Percentiles rank a stretch among this genome's conserved stretches.
Conservation (phyloP, 2,888 invertebrate species). For the Drosophila nr. medialis region DNA sequence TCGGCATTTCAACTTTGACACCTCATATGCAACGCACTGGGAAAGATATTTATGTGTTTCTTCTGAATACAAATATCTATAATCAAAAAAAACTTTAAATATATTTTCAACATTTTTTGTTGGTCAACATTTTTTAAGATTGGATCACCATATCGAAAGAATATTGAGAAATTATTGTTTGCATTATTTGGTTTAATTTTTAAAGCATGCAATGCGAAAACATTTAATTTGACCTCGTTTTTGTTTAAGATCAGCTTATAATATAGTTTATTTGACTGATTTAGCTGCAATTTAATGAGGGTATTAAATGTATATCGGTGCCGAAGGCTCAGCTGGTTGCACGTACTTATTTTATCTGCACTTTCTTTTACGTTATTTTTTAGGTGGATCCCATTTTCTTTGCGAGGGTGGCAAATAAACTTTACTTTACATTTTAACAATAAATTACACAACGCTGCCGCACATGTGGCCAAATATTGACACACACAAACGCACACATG, state of each 20-base stretch:
- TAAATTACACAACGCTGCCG: conserved; percentile 69
- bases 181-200: neutral
- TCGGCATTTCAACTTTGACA: neutral
- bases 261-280: neutral
- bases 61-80: neutral
- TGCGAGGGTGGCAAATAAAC: conserved; percentile 55
- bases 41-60: neutral
- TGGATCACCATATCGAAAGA: neutral
- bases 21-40: neutral
- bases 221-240: neutral
- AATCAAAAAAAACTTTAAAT: neutral
- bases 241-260: neutral
- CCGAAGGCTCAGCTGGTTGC: neutral
- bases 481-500: conserved; percentile 32
- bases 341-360: conserved; percentile 41
- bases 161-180: neutral
- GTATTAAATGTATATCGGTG: conserved; percentile 11
- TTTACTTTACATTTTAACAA: conserved; percentile 71
- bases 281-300: conserved; percentile 14
- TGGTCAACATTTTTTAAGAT: neutral
- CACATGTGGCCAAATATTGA: conserved; percentile 67
- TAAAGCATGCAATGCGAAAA: neutral
- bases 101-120: neutral
- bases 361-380: conserved; percentile 38
- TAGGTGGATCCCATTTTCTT: conserved; percentile 12